Conservation (phyloP, 2,888 invertebrate species). For the Lasioglossum oenotherae region DNA sequence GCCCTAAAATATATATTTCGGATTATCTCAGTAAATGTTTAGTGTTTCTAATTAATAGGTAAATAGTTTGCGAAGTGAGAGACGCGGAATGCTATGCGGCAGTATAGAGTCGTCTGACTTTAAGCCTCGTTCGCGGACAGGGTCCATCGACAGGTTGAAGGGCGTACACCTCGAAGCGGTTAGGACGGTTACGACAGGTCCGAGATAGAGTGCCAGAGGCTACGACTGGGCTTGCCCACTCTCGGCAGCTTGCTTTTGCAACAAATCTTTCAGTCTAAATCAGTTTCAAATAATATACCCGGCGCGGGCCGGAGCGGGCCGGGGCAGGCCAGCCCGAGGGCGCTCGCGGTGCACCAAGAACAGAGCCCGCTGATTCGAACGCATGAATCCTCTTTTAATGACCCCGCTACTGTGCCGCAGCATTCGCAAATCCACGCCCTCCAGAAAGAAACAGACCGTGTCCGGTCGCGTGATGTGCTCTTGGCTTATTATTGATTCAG, state of each 20-base stretch:
- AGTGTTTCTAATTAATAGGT: background rate
- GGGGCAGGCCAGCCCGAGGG: conserved; percentile 55
- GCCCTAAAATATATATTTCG: too few species aligned
- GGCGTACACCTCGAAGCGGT: conserved; percentile 62
- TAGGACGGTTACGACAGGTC: conserved; percentile 57
- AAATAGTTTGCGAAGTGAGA: background rate
- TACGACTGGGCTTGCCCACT: conserved; percentile 57
- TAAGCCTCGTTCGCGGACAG: conserved; percentile 65
- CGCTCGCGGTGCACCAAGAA: conserved; percentile 21
- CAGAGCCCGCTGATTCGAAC: conserved; percentile 12
- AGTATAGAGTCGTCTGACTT: conserved; percentile 61
- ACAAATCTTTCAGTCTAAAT: conserved; percentile 83
- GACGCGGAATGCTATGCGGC: background rate
- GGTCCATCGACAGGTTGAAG: conserved; percentile 73
- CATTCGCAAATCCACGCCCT: conserved; percentile 16
- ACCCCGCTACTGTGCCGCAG: conserved; percentile 45
- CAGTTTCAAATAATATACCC: conserved; percentile 81
- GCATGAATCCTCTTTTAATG: conserved; percentile 54
- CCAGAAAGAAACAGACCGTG: background rate
- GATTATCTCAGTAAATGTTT: too few species aligned
- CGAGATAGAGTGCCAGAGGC: conserved; percentile 66
- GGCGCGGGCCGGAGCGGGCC: conserved; percentile 47
- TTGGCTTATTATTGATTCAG: conserved; percentile 14
- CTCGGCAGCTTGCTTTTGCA: conserved; percentile 74
- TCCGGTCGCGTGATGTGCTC: background rate